Conservation (phyloP, 2,113 vertebrate species). For the Gulo gulo region DNA sequence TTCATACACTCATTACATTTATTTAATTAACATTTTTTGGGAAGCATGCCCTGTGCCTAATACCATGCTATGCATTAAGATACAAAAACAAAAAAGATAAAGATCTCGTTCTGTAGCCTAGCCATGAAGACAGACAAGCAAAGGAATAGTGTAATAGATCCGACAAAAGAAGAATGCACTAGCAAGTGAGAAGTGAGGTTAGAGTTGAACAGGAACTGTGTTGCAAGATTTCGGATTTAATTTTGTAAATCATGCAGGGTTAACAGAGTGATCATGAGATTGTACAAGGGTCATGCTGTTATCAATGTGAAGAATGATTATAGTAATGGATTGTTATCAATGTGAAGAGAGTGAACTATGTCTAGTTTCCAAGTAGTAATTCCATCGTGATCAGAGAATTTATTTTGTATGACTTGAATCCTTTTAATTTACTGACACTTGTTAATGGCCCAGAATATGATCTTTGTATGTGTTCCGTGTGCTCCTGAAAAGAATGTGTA, state of each 20-base stretch:
- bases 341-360: not conserved
- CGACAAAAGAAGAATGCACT: not conserved
- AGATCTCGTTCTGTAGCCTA: not conserved
- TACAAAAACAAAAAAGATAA: not conserved
- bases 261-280: not conserved
- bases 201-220: not conserved
- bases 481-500: not conserved
- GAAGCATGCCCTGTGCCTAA: not conserved
- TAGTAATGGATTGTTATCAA: not conserved
- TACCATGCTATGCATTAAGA: not conserved
- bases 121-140: not conserved
- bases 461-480: not conserved
- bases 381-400: not conserved
- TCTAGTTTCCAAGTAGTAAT: slow-evolving; percentile 4
- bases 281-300: not conserved
- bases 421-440: not conserved
- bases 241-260: not conserved
- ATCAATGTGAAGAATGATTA: not conserved
- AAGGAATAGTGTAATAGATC: not conserved
- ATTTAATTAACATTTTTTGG: not conserved
- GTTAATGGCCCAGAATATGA: not conserved
- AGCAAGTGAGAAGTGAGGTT: not conserved
- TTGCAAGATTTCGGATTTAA: not conserved
- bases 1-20: not conserved
- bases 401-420: not conserved